Evolutionary conservation across 2,888 invertebrate species (phyloP), one percentile per base, ranked within the genome.

Genomic region (Synanthedon myopaeformis): DNA sequence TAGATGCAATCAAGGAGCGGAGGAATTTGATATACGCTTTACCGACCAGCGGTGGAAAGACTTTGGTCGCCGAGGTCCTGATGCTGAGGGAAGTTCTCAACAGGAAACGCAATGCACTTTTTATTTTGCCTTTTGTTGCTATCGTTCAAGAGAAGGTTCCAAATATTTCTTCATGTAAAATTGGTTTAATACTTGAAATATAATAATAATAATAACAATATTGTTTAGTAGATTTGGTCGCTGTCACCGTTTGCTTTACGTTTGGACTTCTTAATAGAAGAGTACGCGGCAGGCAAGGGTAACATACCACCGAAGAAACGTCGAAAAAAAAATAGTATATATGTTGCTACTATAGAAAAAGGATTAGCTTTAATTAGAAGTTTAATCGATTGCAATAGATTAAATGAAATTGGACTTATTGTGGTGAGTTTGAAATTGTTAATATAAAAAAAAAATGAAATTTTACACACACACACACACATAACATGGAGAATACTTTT

Each of bases 131-230:
- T 0, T 99, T 94, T 88, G 96, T 99, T 12, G 95, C 98, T 5
- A 94, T 99, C 66, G 99, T 98, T 0, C 98, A 99, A 75, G 99
- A 99, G 84, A 99, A 99, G 90, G 96, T n/a, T n/a, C n/a, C n/a
- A n/a, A n/a, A n/a, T n/a, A n/a, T n/a, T n/a, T n/a, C n/a, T n/a
- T n/a, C n/a, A n/a, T n/a, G n/a, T n/a, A n/a, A n/a, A n/a, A n/a
- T 12, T 13, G 23, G 35, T 28, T 51, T 13, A 10, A 13, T 6
- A 13, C 0, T n/a, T 45, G 14, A 3, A 45, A 45, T n/a, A 45
- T 12, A 42, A 35, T 35, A 35, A 35, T 35, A 35, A 2, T 35
- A 35, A 35, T 35, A 35, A 2, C 10, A 35, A 10, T 10, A 35
- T 35, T 35, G 50, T 10, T 55, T 82, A 4, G 67, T 49, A 95